Percentiles rank a stretch among this genome's conserved stretches.
Conservation (phyloP, 2,797 vertebrate genomes). For the Enteromius trimaculatus region DNA sequence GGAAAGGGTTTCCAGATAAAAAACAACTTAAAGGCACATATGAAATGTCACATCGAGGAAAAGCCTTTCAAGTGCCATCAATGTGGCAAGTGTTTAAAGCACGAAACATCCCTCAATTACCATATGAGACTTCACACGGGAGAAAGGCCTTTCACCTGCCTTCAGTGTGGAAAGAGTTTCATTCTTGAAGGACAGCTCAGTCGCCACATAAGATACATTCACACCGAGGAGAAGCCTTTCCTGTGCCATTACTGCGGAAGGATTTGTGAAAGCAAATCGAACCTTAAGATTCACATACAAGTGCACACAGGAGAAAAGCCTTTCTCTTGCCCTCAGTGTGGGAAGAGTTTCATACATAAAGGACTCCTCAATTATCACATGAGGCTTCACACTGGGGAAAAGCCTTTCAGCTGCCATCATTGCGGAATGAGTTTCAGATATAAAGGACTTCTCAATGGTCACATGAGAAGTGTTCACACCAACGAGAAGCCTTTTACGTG, state of each 20-base stretch:
- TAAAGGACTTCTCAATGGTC: conserved; percentile 23
- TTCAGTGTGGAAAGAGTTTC: conserved; percentile 26
- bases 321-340: conserved; percentile 17
- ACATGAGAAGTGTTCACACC: conserved; percentile 21
- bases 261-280: conserved; percentile 21
- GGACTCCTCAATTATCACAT: conserved; percentile 26
- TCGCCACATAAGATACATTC: conserved; percentile 14
- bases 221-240: conserved; percentile 2
- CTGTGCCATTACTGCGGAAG: conserved; percentile 14
- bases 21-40: conserved; percentile 12
- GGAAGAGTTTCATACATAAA: conserved; percentile 26
- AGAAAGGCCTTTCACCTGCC: conserved; percentile 27
- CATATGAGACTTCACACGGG: conserved; percentile 28
- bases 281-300: conserved; percentile 15
- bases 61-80: conserved; percentile 30
- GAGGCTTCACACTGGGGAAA: conserved; percentile 23
- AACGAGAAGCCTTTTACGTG: conserved; percentile 22
- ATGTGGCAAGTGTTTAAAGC: conserved; percentile 29
- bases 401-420: conserved; percentile 14
- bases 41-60: conserved; percentile 15
- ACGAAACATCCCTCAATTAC: conserved; percentile 24
- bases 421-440: conserved; percentile 17
- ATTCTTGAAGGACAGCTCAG: conserved; percentile 28
- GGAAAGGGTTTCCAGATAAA: conserved; percentile 21
- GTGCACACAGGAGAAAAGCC: conserved; percentile 15